Base-by-base conservation (phyloP, 30 jellyfish, hydroid and myxozoan species). In the Hydractinia echinata region DNA sequence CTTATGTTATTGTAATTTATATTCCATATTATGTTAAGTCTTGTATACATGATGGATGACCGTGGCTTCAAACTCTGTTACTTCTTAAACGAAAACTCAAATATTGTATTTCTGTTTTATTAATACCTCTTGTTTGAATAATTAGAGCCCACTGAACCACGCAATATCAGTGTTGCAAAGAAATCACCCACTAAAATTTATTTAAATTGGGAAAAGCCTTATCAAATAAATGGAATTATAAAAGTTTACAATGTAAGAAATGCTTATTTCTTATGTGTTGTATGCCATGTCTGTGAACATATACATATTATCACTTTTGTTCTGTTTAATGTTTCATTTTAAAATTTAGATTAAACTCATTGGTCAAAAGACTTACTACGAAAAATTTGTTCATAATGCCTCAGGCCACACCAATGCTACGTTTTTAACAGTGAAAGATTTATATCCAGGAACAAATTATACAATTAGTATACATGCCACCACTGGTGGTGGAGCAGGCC, bases 401-500 rank as follows among this genome's bases (percentile, higher is more conserved):
- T 4, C 15, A 10, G 53, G 20, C 39, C 60, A 39, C 6, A 73
- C 82, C 53, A 21, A 71, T 10, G 66, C 30, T 5, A 16, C 80
- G 11, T 4, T 50, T 4, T 49, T 83, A 5, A 48, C 76, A 10
- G 77, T n/a, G 13, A 16, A 67, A 4, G 44, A 55, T 16, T 58
- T 51, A 39, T 81, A 14, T 53, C 95, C 95, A 64, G 95, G 90
- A 15, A 79, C 95, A 18, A 66, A 21, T 66, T 87, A 87, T 73
- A 72, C 58, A 15, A 67, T 87, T n/a, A 61, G 73, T 4, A 69
- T 87, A 14, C 80, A 84, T 54, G 95, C 95, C n/a, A 30, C 87
- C 15, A 87, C 95, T 58, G 90, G 90, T 7, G 86, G 82, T 8
- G 95, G 95, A 61, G 20, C 13, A 10, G 95, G 95, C 21, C 73